Conservation (phyloP, 2,888 invertebrate genomes). For the Lepidochrysops patricia region DNA sequence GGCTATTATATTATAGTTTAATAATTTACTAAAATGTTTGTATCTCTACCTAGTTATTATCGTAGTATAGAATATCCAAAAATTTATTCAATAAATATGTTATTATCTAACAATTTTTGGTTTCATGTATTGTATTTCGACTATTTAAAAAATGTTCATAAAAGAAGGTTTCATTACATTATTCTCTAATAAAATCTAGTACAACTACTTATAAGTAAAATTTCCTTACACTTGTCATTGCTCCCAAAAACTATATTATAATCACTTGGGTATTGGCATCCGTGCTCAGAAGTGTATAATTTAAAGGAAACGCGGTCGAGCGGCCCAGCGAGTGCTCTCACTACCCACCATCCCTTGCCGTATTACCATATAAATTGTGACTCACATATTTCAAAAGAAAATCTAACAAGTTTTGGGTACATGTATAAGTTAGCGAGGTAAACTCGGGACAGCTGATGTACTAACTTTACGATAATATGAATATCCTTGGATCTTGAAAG, state of each 20-base stretch:
- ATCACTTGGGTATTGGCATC: slow-evolving; percentile 21
- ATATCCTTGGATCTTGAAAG: background rate
- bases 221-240: slow-evolving; percentile 3
- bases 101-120: too few species aligned
- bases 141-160: too few species aligned
- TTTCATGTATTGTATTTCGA: too few species aligned
- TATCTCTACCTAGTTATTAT: too few species aligned
- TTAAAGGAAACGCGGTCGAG: slow-evolving; percentile 33
- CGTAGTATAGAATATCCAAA: too few species aligned
- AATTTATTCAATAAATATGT: too few species aligned
- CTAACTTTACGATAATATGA: background rate
- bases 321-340: slow-evolving; percentile 20
- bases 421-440: slow-evolving; percentile 9
- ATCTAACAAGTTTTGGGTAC: slow-evolving; percentile 10
- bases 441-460: slow-evolving; percentile 2
- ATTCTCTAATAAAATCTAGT: too few species aligned
- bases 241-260: slow-evolving; percentile 20
- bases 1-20: too few species aligned
- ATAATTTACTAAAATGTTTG: too few species aligned
- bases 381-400: slow-evolving; percentile 24
- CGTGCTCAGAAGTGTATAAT: slow-evolving; percentile 37
- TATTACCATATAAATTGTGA: slow-evolving; percentile 42
- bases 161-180: too few species aligned
- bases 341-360: slow-evolving; percentile 20
- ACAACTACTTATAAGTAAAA: too few species aligned